phyloP scores from a whole-genome alignment of 2,888 invertebrate species.

The Drosophila mimetica region DNA sequence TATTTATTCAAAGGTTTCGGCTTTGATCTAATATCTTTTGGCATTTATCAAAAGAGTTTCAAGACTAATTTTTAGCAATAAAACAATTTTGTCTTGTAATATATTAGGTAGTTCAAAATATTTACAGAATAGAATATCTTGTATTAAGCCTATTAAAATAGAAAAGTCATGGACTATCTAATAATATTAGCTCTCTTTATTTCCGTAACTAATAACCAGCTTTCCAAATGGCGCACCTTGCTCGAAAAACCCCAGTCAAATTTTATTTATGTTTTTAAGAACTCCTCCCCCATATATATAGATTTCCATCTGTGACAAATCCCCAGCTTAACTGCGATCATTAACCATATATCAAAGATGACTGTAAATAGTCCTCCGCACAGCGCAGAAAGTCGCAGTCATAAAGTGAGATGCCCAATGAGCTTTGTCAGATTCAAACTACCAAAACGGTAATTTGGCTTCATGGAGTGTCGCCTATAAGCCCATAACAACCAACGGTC shows the following conservation, averaged over 20 bases:
- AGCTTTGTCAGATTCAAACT: constrained; percentile 48
- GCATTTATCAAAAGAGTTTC: neutral
- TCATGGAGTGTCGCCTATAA: constrained; percentile 68
- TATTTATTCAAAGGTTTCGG: constrained; percentile 30
- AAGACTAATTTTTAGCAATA: too few species aligned
- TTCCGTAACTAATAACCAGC: neutral
- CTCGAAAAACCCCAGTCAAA: neutral
- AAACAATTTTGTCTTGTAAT: too few species aligned
- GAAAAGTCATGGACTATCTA: too few species aligned
- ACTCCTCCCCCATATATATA: constrained; percentile 5
- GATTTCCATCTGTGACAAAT: constrained; percentile 38
- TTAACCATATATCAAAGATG: constrained; percentile 36
- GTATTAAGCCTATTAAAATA: too few species aligned
- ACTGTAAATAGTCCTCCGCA: constrained; percentile 37
- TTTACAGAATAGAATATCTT: too few species aligned
- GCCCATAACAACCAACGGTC: constrained; percentile 77
- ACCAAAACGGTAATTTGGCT: constrained; percentile 67
- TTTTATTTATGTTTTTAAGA: constrained; percentile 2
- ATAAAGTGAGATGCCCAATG: constrained; percentile 50
- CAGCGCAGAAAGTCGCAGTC: constrained; percentile 14
- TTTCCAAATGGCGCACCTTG: constrained; percentile 5
- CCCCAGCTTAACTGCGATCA: constrained; percentile 37
- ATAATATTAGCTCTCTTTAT: neutral
- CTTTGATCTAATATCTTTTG: neutral
- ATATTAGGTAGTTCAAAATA: too few species aligned